These are phyloP conservation scores for Xylophagus ater DNA, from an alignment of 2,888 invertebrate species.

Conservation along the genomic window DNA sequence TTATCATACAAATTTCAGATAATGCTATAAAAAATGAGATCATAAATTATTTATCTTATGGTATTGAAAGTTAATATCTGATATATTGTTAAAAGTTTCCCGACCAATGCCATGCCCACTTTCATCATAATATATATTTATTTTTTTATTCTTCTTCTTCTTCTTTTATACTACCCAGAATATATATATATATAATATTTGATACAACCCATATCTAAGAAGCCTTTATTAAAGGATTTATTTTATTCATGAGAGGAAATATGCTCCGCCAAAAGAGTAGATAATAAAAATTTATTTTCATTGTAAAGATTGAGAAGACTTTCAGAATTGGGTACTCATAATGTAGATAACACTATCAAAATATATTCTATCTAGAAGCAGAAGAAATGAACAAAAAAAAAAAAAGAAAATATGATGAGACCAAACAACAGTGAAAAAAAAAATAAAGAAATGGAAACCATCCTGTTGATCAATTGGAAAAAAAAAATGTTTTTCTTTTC, in stretches of 20 bases:
- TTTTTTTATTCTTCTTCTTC: neutral
- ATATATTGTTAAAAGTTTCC: conserved; percentile 12
- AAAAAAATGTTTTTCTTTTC: too few species aligned
- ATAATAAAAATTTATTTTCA: conserved; percentile 16
- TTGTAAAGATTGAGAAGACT: conserved; percentile 7
- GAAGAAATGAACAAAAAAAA: too few species aligned
- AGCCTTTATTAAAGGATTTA: conserved; percentile 16
- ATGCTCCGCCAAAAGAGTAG: conserved; percentile 4
- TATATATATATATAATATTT: neutral
- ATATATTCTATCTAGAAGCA: too few species aligned
- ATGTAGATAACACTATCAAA: conserved; percentile 7
- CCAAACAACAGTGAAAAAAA: too few species aligned
- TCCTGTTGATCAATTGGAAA: conserved; percentile 4
- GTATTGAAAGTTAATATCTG: conserved; percentile 18
- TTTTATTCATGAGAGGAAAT: conserved; percentile 15
- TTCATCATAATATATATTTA: neutral
- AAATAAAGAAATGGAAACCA: too few species aligned
- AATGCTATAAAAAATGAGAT: conserved; percentile 13
- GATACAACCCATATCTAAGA: conserved; percentile 2
- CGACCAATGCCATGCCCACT: neutral
- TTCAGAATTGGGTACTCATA: conserved; percentile 5
- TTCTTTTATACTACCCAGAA: neutral
- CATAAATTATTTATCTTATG: conserved; percentile 17
- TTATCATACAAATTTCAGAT: conserved; percentile 8
- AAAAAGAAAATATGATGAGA: too few species aligned